Base-by-base conservation (phyloP, 2,888 invertebrate species). In the Xestia xanthographa region DNA sequence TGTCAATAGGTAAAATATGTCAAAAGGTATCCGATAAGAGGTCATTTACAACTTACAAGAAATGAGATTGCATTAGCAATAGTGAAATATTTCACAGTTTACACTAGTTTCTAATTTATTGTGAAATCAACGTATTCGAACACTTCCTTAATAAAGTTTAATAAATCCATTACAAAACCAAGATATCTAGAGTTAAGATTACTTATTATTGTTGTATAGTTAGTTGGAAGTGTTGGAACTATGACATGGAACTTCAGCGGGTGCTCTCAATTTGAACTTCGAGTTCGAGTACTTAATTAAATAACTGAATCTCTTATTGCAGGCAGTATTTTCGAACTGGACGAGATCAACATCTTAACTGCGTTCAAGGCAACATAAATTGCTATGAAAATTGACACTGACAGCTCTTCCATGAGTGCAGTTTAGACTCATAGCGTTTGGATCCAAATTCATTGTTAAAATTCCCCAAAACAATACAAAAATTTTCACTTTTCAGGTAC, bases 401-500 rank as follows among this genome's bases (percentile, higher is more conserved):
- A 29, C 17, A 58, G 29, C 1, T 29, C 6, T 58, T 58, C 20
- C 9, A 29, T 58, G 9, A 29, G 29, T 20, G 58, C 60, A 26
- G 60, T 60, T 60, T 20, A 29, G 20, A 9, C 58, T 29, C 8
- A 26, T 26, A 6, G 29, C 26, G 17, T 29, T 20, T 17, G 20
- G 58, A 29, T 29, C 34, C 29, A 29, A 29, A 9, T 58, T 29
- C 9, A 20, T 20, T 58, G 29, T 58, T 58, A 29, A 17, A 58
- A 58, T 29, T 58, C 17, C 2, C 5, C 5, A 6, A 56, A 56
- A 5, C 58, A 58, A 58, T 58, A 56, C 29, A 34, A 4, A 4
- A 5, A 20, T 60, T 4, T 9, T 60, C 0, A 2, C 34, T 41
- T 86, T 76, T 68, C 84, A 95, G 95, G 80, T 93, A 70, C 83